Evolutionary conservation across 2,113 vertebrate genomes (phyloP), one percentile per base, ranked within the genome.

Genomic region (Cricetomys ansorgei): DNA sequence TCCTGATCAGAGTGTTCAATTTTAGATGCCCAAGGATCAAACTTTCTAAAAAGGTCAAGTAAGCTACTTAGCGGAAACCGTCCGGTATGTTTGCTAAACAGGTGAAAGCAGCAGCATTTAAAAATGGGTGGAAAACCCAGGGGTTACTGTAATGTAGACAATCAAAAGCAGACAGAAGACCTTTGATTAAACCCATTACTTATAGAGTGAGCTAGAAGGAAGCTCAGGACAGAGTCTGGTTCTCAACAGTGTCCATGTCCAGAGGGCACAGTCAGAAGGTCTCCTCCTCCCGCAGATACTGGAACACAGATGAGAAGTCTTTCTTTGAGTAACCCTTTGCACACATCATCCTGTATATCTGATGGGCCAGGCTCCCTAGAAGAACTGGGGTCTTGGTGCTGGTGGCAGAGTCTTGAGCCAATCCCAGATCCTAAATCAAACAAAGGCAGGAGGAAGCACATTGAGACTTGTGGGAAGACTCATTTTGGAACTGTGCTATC

Each of bases 271-370:
- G 95, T 99, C 98, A 99, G 98, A 99, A 99, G 96, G 96, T 98
- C 97, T 99, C 99, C 97, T 99, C 99, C 96, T 99, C 99, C 53
- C 99, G 99, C 94, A 99, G 99, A 98, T 99, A 99, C 98, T 99
- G 99, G 99, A 99, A 99, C 91, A 99, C 99, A 0, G 99, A 99
- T 48, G 99, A 99, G 99, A 99, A 99, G 99, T 99, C 99, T 98
- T 99, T 99, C 98, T 97, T 98, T 95, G 99, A 98, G 92, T 99
- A 99, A 97, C 99, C 99, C 77, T 99, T 99, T 40, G 99, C 99
- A 96, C 99, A 99, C 99, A 99, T 99, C 98, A 99, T 98, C 96
- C 99, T 99, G 98, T 99, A 99, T 92, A 99, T 98, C 98, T 99
- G 99, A 98, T 99, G 99, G 87, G 99, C 99, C 59, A 99, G 96